Base-by-base conservation (phyloP, 2,113 vertebrate species). In the Delphinapterus leucas region DNA sequence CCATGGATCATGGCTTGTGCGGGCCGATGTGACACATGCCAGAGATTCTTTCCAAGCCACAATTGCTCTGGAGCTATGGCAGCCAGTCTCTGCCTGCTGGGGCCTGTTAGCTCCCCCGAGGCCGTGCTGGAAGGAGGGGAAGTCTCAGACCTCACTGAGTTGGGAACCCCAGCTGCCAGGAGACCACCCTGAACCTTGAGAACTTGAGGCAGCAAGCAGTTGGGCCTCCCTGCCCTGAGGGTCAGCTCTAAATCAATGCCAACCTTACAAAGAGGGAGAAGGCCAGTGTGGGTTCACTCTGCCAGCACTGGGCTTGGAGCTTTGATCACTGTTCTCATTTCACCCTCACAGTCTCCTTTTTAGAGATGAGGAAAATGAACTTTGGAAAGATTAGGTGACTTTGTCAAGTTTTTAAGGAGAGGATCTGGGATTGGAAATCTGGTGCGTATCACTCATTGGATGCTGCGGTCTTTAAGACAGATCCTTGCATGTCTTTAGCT, bases 31-130 rank as follows among this genome's bases (percentile, higher is more conserved):
- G 97, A 98, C 97, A 97, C 98, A 98, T 98, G 98, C 98, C 98
- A 97, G 96, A 97, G 97, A 99, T 98, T 99, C 98, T 98, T 98
- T 98, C 98, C 98, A 98, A 98, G 98, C 98, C 98, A 94, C 98
- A 98, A 86, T 79, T 96, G 77, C 97, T 98, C 97, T 96, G 97
- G 97, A 98, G 93, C 90, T 97, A 96, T 95, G 93, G 73, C 90
- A 97, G 98, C 91, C 25, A 97, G 97, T 97, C 96, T 94, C 90
- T 8, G 67, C 95, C 98, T 97, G 93, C 93, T 90, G 95, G 89
- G 94, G 97, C 96, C 98, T 97, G 80, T 87, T 91, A 98, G 98
- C 97, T 97, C 89, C 96, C 93, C 90, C 93, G 97, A 98, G 97
- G 97, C 96, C 3, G 0, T 68, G 60, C 65, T 74, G 33, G 53